A percentile compares a stretch with the other conserved stretches of the same genome.
phyloP scores from a whole-genome alignment of 1,140 invertebrate species.

The Lysiphlebus fabarum region DNA sequence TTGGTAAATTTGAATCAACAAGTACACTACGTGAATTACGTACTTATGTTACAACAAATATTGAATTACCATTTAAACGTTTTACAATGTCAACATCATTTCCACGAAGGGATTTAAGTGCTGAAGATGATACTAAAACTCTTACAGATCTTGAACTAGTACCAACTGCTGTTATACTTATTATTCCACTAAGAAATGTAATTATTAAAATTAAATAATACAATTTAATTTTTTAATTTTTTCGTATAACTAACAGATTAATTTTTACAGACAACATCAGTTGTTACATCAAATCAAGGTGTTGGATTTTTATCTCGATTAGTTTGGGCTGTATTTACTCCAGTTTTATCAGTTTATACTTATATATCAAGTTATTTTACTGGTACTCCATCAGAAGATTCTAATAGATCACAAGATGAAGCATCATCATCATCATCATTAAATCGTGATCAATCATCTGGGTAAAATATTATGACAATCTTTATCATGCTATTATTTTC shows the following conservation, averaged over 20 bases:
- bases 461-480: slow-evolving; percentile 27
- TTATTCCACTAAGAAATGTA: slow-evolving; percentile 62
- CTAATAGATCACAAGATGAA: slow-evolving; percentile 17
- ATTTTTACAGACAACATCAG: slow-evolving; percentile 31
- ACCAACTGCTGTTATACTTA: slow-evolving; percentile 76
- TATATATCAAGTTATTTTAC: slow-evolving; percentile 41
- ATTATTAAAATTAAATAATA: slow-evolving; percentile 21
- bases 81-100: slow-evolving; percentile 76
- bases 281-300: slow-evolving; percentile 32
- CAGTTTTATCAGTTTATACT: slow-evolving; percentile 40
- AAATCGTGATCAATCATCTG: slow-evolving; percentile 28
- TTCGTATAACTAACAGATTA: neutral
- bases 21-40: slow-evolving; percentile 59
- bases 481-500: no score
- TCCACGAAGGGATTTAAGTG: slow-evolving; percentile 70
- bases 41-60: slow-evolving; percentile 59
- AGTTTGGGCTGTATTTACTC: slow-evolving; percentile 41
- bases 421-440: slow-evolving; percentile 8
- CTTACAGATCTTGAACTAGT: slow-evolving; percentile 70
- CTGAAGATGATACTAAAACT: slow-evolving; percentile 60
- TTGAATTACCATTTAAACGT: slow-evolving; percentile 54
- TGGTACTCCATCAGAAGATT: slow-evolving; percentile 23
- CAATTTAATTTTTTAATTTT: slow-evolving; percentile 13
- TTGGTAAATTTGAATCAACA: slow-evolving; percentile 62
- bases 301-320: slow-evolving; percentile 38